These are phyloP conservation scores for Sinella curviseta DNA, from an alignment of 1,140 invertebrate genomes.

Conservation along the genomic window DNA sequence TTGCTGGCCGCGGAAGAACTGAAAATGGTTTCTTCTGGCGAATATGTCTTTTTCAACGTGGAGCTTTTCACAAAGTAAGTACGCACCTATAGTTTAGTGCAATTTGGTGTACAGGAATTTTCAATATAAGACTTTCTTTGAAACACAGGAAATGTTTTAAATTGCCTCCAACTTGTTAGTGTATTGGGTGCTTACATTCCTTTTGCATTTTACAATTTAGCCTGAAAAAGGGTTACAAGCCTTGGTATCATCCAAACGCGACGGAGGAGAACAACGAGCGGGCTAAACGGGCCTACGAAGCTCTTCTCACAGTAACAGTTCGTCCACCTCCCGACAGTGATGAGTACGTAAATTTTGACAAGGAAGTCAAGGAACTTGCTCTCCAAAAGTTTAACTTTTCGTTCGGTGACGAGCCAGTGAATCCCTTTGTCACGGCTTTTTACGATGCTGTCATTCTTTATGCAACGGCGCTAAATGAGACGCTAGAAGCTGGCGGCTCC, in stretches of 20 bases:
- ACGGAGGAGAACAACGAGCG: conserved; percentile 76
- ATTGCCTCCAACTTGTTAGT: too few relatives aligned
- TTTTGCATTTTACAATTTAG: conserved; percentile 20
- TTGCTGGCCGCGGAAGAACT: conserved; percentile 86
- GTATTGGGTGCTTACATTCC: too few relatives aligned
- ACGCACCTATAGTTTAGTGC: background rate
- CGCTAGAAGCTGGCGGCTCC: conserved; percentile 65
- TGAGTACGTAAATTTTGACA: conserved; percentile 45
- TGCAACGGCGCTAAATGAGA: conserved; percentile 84
- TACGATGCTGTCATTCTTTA: conserved; percentile 94
- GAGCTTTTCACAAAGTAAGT: conserved; percentile 91
- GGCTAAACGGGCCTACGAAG: conserved; percentile 83
- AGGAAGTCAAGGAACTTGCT: conserved; percentile 74
- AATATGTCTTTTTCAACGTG: conserved; percentile 98
- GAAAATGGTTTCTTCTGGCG: conserved; percentile 90
- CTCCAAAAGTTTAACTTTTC: conserved; percentile 77
- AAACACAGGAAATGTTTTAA: too few relatives aligned
- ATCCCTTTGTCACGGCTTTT: conserved; percentile 88
- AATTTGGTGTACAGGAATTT: conserved; percentile 19
- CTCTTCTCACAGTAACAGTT: conserved; percentile 85
- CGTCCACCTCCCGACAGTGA: conserved; percentile 71
- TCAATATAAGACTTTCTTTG: background rate
- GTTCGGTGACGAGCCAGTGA: conserved; percentile 65
- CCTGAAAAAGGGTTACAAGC: conserved; percentile 56
- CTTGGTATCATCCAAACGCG: conserved; percentile 82